Base-by-base conservation (phyloP, 2,797 vertebrate genomes). In the Coregonus ussuriensis region DNA sequence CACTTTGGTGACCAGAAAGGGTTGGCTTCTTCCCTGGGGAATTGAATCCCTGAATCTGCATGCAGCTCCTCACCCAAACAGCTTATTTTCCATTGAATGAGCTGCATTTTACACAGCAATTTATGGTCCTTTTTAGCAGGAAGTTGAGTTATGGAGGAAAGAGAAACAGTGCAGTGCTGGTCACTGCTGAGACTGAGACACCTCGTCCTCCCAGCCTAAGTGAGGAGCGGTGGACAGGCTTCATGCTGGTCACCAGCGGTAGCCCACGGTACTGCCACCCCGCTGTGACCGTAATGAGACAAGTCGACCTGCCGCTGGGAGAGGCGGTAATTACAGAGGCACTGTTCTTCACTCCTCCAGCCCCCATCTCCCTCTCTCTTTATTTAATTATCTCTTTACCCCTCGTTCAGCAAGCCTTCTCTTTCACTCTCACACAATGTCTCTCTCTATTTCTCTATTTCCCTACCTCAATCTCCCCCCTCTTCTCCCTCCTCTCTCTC, bases 271-370 rank as follows among this genome's bases (percentile, higher is more conserved):
- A 56, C 16, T 56, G 53, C 25, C 68, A 53, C 81, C 86, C 78
- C 78, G 78, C 75, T 7, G 84, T 83, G 84, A 83, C 84, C 81
- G 81, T 88, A 86, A 86, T 86, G 83, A 84, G 80, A 76, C 80
- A 74, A 82, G 82, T 78, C 78, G 79, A 59, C 77, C 77, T 47
- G 72, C 73, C 74, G 71, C 78, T 83, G 77, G 77, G 80, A 84
- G 76, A 82, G 78, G 71, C 77, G 77, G 80, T 84, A 88, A 86
- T 86, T 84, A 84, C 82, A 18, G 21, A 51, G 62, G 37, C 37
- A 66, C 25, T 65, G 18, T 6, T 66, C 62, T 14, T 14, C 33
- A 15, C 66, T 68, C 66, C 15, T 35, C 31, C 29, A 33, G 14
- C 31, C 31, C 31, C 14, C 14, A 16, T 37, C 66, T 68, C 66